Conservation (phyloP, 2,113 vertebrate species). For the Theropithecus gelada region DNA sequence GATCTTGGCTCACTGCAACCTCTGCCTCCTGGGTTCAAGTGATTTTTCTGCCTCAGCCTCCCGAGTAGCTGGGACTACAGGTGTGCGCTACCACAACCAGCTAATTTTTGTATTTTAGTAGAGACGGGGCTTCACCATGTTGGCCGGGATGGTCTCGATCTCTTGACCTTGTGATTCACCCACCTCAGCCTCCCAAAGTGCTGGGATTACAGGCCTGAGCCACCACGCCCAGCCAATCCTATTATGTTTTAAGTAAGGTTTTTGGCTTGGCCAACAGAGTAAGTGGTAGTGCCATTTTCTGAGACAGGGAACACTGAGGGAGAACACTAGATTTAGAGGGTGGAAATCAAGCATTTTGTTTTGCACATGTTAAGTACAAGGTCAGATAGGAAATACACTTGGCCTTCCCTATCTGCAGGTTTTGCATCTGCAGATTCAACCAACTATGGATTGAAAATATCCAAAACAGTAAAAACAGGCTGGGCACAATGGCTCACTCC, state of each 20-base stretch:
- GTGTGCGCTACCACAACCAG: no score
- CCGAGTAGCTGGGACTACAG: no score
- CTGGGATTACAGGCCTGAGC: no score
- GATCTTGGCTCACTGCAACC: no score
- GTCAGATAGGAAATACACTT: not conserved
- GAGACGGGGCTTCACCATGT: no score
- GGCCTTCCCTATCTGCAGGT: not conserved
- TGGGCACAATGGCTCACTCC: not conserved
- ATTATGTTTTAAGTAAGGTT: not conserved
- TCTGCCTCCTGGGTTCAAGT: no score
- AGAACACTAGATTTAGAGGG: not conserved
- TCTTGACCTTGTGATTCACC: no score
- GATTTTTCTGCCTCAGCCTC: no score
- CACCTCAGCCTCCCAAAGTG: no score
- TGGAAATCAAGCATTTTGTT: not conserved
- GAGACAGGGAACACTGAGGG: not conserved
- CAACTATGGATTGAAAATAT: not conserved
- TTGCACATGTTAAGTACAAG: not conserved
- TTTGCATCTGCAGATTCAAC: not conserved
- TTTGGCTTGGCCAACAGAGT: not conserved
- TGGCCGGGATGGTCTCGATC: no score
- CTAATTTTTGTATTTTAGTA: no score
- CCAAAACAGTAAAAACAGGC: not conserved
- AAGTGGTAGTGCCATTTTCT: not conserved
- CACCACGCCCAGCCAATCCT: not conserved